Evolutionary conservation across 2,113 vertebrate genomes (phyloP), one percentile per base, ranked within the genome.

Genomic region (Fulica atra): DNA sequence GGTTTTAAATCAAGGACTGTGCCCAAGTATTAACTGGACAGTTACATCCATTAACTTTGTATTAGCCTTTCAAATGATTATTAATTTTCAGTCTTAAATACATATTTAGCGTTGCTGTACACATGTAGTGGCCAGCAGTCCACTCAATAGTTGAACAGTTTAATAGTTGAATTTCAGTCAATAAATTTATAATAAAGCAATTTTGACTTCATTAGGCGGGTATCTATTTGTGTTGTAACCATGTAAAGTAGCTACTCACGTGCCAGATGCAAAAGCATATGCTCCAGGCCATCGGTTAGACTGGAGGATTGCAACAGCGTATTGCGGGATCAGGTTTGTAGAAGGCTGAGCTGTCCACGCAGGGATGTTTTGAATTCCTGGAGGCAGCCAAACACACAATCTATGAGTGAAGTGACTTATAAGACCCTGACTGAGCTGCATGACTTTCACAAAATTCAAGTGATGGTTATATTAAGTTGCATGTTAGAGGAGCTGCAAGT

Each of bases 251-350:
- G 53, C n/a, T 87, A 93, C 98, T 97, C 98, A 99, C 99, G 97
- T 99, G 96, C 98, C 98, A 92, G 94, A 97, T 29, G 98, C 98
- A 93, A 99, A 99, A 19, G 98, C 97, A 25, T 98, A 98, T 3
- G 99, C 98, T 38, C 99, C 99, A 4, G 99, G 99, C 99, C 99
- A 99, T 81, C 99, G 97, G 92, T 99, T 99, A 15, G 99, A 99
- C 70, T 97, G 98, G 57, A 99, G 96, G 70, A 99, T 94, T 64
- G 99, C 99, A 35, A 99, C 51, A 60, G 98, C 98, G 25, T 99
- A 98, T 91, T 99, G 98, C 2, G 98, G 94, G 60, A 98, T 98
- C 64, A 99, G 95, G 59, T 81, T 81, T 80, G 99, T 99, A 29
- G 99, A 99, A 53, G 98, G 18, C 70, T 88, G 98, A 77, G 94